A percentile compares a stretch with the other conserved stretches of the same genome.
Evolutionary conservation across 2,797 vertebrate genomes (phyloP).

Genomic region (Peromyscus aztecus): DNA sequence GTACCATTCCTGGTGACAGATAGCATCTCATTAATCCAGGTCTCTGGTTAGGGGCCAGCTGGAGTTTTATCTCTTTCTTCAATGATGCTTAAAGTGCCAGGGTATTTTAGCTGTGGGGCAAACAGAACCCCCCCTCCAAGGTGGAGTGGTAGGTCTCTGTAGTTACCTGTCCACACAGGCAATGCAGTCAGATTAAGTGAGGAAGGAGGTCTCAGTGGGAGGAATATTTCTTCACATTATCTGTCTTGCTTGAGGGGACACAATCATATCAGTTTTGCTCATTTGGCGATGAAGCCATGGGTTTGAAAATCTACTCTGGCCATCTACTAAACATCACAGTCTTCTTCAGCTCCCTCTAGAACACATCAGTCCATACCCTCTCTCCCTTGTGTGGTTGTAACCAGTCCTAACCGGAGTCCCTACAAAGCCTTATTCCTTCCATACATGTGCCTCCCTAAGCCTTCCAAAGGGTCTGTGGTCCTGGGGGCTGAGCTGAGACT

Average conservation of each 20-base stretch:
- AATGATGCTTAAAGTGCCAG: neutral
- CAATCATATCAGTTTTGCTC: neutral
- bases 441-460: neutral
- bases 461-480: neutral
- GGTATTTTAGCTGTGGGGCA: neutral
- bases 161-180: conserved; percentile 2
- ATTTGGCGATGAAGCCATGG: neutral
- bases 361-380: neutral
- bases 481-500: neutral
- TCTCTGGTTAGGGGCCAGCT: conserved; percentile 24
- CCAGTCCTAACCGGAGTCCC: neutral
- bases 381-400: neutral
- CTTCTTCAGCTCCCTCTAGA: neutral
- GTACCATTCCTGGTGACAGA: neutral
- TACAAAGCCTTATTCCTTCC: neutral
- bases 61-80: conserved; percentile 36
- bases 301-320: neutral
- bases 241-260: neutral
- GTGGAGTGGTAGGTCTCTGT: neutral
- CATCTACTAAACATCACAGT: neutral
- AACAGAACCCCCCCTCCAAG: neutral
- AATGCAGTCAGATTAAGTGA: neutral
- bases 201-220: neutral
- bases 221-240: neutral
- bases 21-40: neutral